Conservation (phyloP, 2,888 invertebrate genomes). For the Drosophila yooni region DNA sequence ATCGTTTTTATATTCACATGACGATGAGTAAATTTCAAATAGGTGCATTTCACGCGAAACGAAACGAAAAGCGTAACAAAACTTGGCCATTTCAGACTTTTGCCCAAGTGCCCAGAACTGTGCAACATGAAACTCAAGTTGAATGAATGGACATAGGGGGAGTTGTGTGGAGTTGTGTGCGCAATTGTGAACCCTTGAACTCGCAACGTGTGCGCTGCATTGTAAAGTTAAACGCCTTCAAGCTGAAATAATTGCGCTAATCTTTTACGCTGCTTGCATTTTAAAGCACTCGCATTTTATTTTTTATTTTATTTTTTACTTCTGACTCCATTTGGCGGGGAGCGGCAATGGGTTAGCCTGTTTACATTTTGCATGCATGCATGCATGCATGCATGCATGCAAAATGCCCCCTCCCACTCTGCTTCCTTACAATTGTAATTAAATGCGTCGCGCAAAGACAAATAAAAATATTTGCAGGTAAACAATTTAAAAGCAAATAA, state of each 20-base stretch:
- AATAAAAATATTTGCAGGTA: conserved; percentile 47
- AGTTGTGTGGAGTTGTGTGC: background rate
- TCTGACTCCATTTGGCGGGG: background rate
- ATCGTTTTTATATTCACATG: conserved; percentile 68
- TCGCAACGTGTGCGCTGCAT: conserved; percentile 55
- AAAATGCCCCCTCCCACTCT: background rate
- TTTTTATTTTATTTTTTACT: conserved; percentile 21
- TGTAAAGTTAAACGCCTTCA: conserved; percentile 63
- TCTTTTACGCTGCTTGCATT: conserved; percentile 84
- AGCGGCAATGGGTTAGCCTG: conserved; percentile 5
- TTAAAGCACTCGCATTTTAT: conserved; percentile 67
- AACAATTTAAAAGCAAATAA: conserved; percentile 59
- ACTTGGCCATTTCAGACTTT: conserved; percentile 19
- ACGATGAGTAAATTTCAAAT: conserved; percentile 74
- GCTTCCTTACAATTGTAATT: conserved; percentile 59
- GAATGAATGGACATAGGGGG: background rate
- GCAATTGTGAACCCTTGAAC: conserved; percentile 73
- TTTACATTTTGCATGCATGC: conserved; percentile 67
- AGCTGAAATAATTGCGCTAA: conserved; percentile 77
- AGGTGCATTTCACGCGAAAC: conserved; percentile 48
- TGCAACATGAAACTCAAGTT: conserved; percentile 50
- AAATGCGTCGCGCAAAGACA: conserved; percentile 47
- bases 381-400: conserved; percentile 57
- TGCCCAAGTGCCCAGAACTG: conserved; percentile 31
- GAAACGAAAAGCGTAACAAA: conserved; percentile 46